Evolutionary conservation across 2,888 invertebrate genomes (phyloP).

Genomic region (Odontomyia ornata): DNA sequence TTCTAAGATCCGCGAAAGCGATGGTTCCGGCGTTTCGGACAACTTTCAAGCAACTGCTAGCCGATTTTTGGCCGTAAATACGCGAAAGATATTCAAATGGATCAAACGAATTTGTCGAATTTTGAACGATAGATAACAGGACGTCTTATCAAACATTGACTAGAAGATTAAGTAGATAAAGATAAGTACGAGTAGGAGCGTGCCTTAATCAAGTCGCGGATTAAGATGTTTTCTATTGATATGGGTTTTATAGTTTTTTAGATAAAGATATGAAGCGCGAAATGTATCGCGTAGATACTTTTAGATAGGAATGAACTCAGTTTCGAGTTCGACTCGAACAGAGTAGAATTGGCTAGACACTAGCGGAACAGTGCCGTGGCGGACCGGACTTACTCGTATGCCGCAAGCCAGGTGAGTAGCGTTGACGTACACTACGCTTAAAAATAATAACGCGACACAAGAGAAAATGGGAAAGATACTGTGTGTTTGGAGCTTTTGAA

Average conservation of each 20-base stretch:
- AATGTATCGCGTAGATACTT: not conserved
- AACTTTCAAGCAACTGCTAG: slow-evolving; percentile 6
- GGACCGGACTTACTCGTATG: not conserved
- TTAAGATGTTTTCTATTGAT: slow-evolving; percentile 10
- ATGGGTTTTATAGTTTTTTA: not conserved
- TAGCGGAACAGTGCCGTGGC: slow-evolving; percentile 14
- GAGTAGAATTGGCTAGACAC: slow-evolving; percentile 32
- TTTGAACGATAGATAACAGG: not conserved
- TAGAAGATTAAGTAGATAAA: too few species aligned
- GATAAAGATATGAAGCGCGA: not conserved
- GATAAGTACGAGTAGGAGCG: not conserved
- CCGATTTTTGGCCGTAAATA: not conserved
- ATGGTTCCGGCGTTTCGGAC: not conserved
- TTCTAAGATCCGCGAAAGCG: not conserved
- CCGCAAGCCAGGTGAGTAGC: slow-evolving; percentile 35
- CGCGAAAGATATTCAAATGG: too few species aligned
- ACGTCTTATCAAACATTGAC: slow-evolving; percentile 31
- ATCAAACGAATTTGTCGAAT: not conserved
- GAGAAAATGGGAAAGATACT: too few species aligned
- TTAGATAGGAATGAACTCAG: not conserved
- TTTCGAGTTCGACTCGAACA: slow-evolving; percentile 13
- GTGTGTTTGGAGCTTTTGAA: too few species aligned
- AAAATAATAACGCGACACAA: slow-evolving; percentile 2
- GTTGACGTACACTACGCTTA: slow-evolving; percentile 1
- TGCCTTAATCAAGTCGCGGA: slow-evolving; percentile 5